Conservation (phyloP, 2,113 vertebrate species). For the Cettia cetti region DNA sequence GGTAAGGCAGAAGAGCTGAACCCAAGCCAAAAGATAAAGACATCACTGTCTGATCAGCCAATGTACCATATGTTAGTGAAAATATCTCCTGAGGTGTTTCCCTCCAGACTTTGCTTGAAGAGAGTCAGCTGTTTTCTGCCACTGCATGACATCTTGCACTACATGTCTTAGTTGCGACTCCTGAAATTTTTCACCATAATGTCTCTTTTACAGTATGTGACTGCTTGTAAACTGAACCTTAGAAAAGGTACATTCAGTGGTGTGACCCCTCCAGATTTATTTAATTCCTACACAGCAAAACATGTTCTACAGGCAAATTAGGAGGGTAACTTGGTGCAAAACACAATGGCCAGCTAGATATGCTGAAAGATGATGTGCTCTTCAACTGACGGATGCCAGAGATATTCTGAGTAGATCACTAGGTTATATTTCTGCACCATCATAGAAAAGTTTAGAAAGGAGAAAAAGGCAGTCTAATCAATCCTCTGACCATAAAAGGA, state of each 20-base stretch:
- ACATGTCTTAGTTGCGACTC: not conserved
- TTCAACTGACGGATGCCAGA: not conserved
- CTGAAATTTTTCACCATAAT: not conserved
- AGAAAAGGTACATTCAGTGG: not conserved
- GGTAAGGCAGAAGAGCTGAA: not conserved
- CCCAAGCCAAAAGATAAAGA: not conserved
- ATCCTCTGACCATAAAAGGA: not conserved
- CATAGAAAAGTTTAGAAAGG: not conserved
- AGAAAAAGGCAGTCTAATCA: not conserved
- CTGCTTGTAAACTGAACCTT: not conserved
- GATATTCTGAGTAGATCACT: not conserved
- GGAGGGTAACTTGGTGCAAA: not conserved
- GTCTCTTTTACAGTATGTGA: not conserved
- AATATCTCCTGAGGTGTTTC: not conserved
- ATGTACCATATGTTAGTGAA: not conserved
- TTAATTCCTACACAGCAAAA: not conserved
- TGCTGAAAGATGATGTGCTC: accelerated
- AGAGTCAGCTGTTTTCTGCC: not conserved
- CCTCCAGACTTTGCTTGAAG: not conserved
- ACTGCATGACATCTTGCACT: not conserved
- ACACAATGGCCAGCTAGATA: too few relatives aligned
- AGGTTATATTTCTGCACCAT: not conserved
- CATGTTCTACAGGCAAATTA: not conserved
- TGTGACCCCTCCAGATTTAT: not conserved
- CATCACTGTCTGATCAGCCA: not conserved